These are phyloP conservation scores for Noctilio leporinus DNA, from an alignment of 2,113 vertebrate species.

Conservation along the genomic window DNA sequence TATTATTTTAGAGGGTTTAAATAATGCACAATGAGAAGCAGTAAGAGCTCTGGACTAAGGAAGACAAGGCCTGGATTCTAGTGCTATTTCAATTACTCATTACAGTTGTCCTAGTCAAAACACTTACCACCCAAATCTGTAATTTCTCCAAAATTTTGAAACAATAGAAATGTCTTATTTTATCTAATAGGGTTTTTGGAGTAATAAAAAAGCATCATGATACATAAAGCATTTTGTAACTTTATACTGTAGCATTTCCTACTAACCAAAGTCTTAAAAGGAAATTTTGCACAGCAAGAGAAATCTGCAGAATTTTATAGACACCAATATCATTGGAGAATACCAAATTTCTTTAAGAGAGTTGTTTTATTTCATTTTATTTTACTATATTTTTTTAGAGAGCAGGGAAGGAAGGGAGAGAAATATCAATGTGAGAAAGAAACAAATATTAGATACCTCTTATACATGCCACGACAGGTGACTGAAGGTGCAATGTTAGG, in stretches of 20 bases:
- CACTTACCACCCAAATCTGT: not conserved
- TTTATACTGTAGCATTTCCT: not conserved
- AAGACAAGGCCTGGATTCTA: not conserved
- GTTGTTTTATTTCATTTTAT: too few species aligned
- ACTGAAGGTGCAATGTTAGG: too few species aligned
- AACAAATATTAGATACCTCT: too few species aligned
- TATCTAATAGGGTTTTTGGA: not conserved
- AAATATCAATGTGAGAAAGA: too few species aligned
- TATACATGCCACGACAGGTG: too few species aligned
- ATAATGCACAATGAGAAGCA: not conserved
- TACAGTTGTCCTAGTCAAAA: not conserved
- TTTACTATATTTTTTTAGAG: too few species aligned
- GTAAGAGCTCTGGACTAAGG: not conserved
- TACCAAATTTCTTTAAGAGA: not conserved
- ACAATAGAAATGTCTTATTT: not conserved
- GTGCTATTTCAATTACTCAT: not conserved
- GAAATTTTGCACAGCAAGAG: not conserved
- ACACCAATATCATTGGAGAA: not conserved
- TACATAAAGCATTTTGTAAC: not conserved
- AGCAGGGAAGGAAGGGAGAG: too few species aligned
- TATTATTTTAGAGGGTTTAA: not conserved
- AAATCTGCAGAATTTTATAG: not conserved
- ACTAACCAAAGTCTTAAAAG: not conserved
- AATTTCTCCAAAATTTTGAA: constrained; percentile 20
- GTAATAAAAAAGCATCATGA: not conserved